phyloP scores from a whole-genome alignment of 2,113 vertebrate species.

The Epinephelus lanceolatus region DNA sequence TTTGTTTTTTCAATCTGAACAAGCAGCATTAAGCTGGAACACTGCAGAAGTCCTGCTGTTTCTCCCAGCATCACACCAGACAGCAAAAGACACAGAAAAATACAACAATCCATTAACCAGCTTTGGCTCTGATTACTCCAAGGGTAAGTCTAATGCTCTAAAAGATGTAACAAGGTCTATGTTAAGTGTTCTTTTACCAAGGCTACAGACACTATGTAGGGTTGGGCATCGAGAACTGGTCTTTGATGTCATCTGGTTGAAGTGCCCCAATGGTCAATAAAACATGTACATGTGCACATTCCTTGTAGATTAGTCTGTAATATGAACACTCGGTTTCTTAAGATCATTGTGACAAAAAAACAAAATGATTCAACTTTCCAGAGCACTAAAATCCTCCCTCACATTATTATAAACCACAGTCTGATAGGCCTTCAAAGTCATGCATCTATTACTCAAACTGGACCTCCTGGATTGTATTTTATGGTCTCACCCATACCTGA shows the following conservation, averaged over 20 bases:
- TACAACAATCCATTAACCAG: slow-evolving; percentile 49
- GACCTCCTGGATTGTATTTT: neutral
- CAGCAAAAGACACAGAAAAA: slow-evolving; percentile 78
- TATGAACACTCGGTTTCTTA: neutral
- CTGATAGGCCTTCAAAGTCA: too few species aligned
- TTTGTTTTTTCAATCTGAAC: slow-evolving; percentile 66
- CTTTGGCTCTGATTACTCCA: slow-evolving; percentile 49
- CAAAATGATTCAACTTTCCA: neutral
- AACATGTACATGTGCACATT: neutral
- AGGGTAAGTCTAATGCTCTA: slow-evolving; percentile 14
- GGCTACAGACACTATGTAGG: slow-evolving; percentile 24
- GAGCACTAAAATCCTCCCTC: neutral
- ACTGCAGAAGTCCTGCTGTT: slow-evolving; percentile 91
- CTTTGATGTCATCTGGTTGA: neutral
- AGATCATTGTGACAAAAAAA: neutral
- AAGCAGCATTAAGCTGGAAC: slow-evolving; percentile 71
- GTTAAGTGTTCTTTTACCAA: slow-evolving; percentile 16
- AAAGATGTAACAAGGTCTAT: slow-evolving; percentile 24
- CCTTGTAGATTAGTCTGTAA: slow-evolving; percentile 1
- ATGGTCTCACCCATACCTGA: neutral
- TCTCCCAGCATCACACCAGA: slow-evolving; percentile 94
- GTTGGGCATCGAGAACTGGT: slow-evolving; percentile 53
- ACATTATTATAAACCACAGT: too few species aligned
- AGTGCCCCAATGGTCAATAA: neutral
- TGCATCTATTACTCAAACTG: too few species aligned